Conservation (phyloP, 2,113 vertebrate species). For the Sebastes schlegelii region DNA sequence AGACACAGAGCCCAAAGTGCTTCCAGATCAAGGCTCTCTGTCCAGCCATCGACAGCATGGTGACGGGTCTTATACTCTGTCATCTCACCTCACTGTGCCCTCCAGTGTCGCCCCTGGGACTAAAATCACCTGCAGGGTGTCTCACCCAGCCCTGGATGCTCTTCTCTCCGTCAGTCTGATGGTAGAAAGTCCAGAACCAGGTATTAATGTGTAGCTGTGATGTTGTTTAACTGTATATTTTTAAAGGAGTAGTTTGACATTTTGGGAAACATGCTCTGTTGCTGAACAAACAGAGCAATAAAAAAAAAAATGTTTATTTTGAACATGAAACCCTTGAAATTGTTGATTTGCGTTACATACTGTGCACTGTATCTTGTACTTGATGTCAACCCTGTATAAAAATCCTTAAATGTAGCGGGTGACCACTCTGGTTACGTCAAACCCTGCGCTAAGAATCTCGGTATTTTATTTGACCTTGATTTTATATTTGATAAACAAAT, state of each 20-base stretch:
- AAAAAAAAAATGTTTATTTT: not conserved
- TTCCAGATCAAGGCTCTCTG: conserved; percentile 75
- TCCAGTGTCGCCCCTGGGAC: conserved; percentile 69
- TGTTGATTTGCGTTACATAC: not conserved
- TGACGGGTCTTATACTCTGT: conserved; percentile 85
- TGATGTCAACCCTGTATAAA: not conserved
- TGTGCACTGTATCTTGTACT: not conserved
- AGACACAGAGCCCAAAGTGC: conserved; percentile 66
- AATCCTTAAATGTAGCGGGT: not conserved
- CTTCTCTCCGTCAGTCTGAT: conserved; percentile 64
- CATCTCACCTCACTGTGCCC: conserved; percentile 80
- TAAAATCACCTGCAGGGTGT: conserved; percentile 85
- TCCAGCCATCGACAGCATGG: conserved; percentile 86
- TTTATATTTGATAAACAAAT: too few relatives aligned
- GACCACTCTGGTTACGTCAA: too few relatives aligned
- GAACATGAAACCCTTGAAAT: not conserved
- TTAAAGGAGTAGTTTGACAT: too few relatives aligned
- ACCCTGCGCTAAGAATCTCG: too few relatives aligned
- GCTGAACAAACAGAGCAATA: not conserved
- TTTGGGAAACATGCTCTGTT: not conserved
- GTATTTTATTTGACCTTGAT: too few relatives aligned
- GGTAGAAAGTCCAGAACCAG: conserved; percentile 64
- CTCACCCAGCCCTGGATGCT: conserved; percentile 77
- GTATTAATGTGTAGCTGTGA: conserved; percentile 46
- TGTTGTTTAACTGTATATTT: not conserved